Base-by-base conservation (phyloP, 2,113 vertebrate species). In the Paradisaea rubra region DNA sequence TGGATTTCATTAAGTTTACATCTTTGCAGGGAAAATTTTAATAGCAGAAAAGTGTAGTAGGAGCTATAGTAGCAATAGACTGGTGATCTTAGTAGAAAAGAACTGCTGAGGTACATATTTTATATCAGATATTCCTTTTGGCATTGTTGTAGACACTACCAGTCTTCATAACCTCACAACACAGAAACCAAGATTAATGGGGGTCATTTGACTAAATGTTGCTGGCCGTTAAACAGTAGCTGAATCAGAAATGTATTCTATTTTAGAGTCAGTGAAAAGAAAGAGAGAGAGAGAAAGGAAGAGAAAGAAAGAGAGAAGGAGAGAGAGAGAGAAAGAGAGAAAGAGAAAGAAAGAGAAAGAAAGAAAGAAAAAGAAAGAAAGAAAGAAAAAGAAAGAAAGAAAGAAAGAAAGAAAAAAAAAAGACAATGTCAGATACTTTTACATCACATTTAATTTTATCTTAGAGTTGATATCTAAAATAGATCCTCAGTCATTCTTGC, bases 391-490 rank as follows among this genome's bases (percentile, higher is more conserved):
- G 16, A 45, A 12, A n/a, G 5, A 15, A 22, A 37, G 4, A 28
- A 19, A 6, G 7, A 25, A 30, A 25, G 10, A 18, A 4, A 39
- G 39, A 39, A 39, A 39, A 28, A 27, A 33, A 11, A 3, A 13
- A 11, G 6, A 30, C 0, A 45, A 3, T 8, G 10, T 0, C 6
- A 25, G 25, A 39, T 20, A 45, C 11, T 64, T 61, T 73, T n/a
- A 33, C 1, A 7, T 3, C 4, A 61, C 6, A 39, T 44, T 74
- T 35, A 15, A n/a, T 59, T 15, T 81, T 77, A 22, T 31, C 9
- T 12, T 74, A 70, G 45, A n/a, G 6, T 1, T 53, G 28, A 44
- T 3, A 71, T 44, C 27, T 65, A 56, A 65, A 71, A 68, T 15
- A 70, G 2, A 25, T 71, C 22, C 23, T 59, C 21, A 57, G 15